Evolutionary conservation across 2,113 vertebrate species (phyloP), one percentile per base, ranked within the genome.

Genomic region (Bos indicus): DNA sequence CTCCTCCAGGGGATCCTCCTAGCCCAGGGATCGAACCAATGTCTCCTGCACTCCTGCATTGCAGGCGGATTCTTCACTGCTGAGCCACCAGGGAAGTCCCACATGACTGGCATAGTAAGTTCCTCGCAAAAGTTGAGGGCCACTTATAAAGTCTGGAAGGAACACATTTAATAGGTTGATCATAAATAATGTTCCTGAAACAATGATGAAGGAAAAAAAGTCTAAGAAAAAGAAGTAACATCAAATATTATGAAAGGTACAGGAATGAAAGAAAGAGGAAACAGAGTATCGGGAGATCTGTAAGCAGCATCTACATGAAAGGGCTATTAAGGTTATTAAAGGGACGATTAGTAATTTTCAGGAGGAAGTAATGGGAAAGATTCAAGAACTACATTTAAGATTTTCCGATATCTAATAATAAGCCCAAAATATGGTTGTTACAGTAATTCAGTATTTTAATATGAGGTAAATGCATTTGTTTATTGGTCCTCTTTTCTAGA

Each of bases 361-460:
- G 40, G 12, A 96, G 19, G 57, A 97, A 95, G 60, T 81, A 84
- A 89, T 90, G 28, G 16, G 21, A 89, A 95, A 91, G 19, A 62
- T 88, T 57, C 21, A 59, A 54, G 16, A 92, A 51, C 23, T 56
- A 81, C 81, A 52, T 86, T 88, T 83, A 23, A 52, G 33, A 94
- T 90, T 92, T 90, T 36, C 51, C 6, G 64, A 5, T 52, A 43
- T 43, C 26, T 52, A 52, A 36, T 56, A 59, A 77, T 82, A 78
- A 96, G 2, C 5, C 6, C 52, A 60, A 93, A 87, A 67, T 54
- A 71, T 46, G 36, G 77, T 85, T 62, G 13, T 40, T 90, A 87
- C 56, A 92, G 56, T 85, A 92, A 94, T 64, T 88, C 5, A 82
- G 40, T 71, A 92, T 96, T 80, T 96, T 67, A 92, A n/a, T 84